Base-by-base conservation (phyloP, 2,797 vertebrate genomes). In the Scarus forsteni region DNA sequence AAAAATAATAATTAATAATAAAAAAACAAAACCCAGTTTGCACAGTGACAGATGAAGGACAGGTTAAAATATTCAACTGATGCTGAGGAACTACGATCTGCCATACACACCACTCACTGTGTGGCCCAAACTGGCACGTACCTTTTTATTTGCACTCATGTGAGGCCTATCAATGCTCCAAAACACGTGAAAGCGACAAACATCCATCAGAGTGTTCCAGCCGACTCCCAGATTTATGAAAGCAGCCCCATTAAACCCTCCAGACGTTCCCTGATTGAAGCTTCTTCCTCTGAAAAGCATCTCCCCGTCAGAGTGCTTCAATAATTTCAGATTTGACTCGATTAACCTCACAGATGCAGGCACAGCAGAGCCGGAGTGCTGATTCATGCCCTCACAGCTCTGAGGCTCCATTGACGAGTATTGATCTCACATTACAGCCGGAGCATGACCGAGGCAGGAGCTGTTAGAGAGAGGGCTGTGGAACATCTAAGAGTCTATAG, bases 331-430 rank as follows among this genome's bases (percentile, higher is more conserved):
- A 77, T 85, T 62, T 69, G 16, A 60, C 38, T 83, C 81, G 62
- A 72, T 81, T 77, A 63, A 65, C 52, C 66, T 56, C 57, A 61
- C 62, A 77, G 70, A 85, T 77, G 78, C 85, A 62, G 77, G 34
- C 5, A 12, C 78, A 82, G 84, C 83, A 88, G 50, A 87, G 55
- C 44, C 57, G 51, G 64, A 53, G n/a, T 86, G 85, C 82, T 85
- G 84, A 86, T 75, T 84, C 76, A 79, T 66, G 59, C 54, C 39
- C 34, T 64, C 54, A 58, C 76, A 63, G 11, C 85, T 50, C 75
- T 71, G 6, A 39, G 34, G 66, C 27, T 14, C 39, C 70, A 87
- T 87, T 73, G 88, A 71, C 80, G 82, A n/a, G 35, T 69, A 87
- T 80, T 84, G 81, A 90, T 86, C 77, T 44, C 55, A 63, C 56